Percentiles rank a stretch among this genome's conserved stretches.
phyloP scores from a whole-genome alignment of 2,888 invertebrate genomes.

The Dicyrtoma fusca region DNA sequence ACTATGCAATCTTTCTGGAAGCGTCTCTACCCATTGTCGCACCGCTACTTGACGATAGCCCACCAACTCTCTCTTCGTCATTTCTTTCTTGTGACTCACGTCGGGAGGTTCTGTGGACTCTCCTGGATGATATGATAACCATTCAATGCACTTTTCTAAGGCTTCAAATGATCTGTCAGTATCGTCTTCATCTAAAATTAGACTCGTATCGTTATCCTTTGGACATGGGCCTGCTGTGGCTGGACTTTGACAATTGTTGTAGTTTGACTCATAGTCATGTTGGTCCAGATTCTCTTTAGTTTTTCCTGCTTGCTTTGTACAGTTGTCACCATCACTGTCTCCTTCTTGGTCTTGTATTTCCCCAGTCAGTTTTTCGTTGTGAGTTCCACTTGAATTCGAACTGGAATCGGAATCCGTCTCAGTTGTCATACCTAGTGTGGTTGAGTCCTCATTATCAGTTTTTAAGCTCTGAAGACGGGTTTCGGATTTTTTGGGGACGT shows the following conservation, averaged over 20 bases:
- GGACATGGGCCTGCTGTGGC: background rate
- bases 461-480: no score
- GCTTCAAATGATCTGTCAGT: slow-evolving; percentile 7
- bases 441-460: no score
- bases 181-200: no score
- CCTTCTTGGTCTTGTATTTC: background rate
- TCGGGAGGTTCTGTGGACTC: background rate
- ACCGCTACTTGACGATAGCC: slow-evolving; percentile 14
- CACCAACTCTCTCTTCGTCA: slow-evolving; percentile 1
- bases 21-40: slow-evolving; percentile 13
- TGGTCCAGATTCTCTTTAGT: background rate
- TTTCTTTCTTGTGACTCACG: background rate
- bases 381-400: no score
- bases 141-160: slow-evolving; percentile 27
- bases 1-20: background rate
- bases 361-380: no score
- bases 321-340: background rate
- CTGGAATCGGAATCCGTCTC: no score
- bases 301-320: background rate
- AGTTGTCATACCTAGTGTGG: no score
- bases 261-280: no score
- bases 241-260: no score
- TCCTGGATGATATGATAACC: slow-evolving; percentile 19
- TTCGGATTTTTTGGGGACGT: no score
- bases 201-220: no score